Conservation (phyloP, 2,888 invertebrate species). For the Gnatocerus cornutus region DNA sequence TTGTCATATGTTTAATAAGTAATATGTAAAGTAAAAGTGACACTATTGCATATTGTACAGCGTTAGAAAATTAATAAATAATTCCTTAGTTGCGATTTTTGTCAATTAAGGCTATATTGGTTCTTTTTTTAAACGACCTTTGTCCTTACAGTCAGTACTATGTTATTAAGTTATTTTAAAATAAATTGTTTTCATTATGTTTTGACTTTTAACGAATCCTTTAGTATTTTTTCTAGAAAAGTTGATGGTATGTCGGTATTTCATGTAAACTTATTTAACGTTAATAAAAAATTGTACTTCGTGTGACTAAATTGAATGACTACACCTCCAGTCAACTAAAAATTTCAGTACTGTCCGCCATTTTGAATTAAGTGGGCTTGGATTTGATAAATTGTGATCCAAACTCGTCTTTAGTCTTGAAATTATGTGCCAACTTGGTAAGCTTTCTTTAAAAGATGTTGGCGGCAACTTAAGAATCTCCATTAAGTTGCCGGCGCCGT, state of each 20-base stretch:
- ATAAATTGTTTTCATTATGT: slow-evolving; percentile 51
- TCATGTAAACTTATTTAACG: slow-evolving; percentile 22
- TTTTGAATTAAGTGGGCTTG: no score
- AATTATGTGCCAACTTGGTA: no score
- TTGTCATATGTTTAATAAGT: slow-evolving; percentile 63
- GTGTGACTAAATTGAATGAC: slow-evolving; percentile 12
- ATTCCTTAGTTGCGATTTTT: slow-evolving; percentile 62
- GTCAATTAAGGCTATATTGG: slow-evolving; percentile 58
- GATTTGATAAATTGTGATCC: no score
- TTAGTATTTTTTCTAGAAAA: slow-evolving; percentile 34
- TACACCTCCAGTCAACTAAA: not conserved
- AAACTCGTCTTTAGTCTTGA: no score
- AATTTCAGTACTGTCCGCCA: no score
- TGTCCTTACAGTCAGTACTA: slow-evolving; percentile 57
- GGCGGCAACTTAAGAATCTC: no score
- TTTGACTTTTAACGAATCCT: slow-evolving; percentile 25
- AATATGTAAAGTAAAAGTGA: slow-evolving; percentile 69
- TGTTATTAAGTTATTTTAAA: slow-evolving; percentile 57
- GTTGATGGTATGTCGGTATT: slow-evolving; percentile 28
- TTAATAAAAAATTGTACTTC: slow-evolving; percentile 39
- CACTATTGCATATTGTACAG: slow-evolving; percentile 73
- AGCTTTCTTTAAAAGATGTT: no score
- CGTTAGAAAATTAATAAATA: slow-evolving; percentile 65
- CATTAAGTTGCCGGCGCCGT: no score
- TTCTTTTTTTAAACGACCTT: slow-evolving; percentile 59